Percentiles rank a stretch among this genome's conserved stretches.
Evolutionary conservation across 2,113 vertebrate genomes (phyloP).

Genomic region (Corythaeola cristata): DNA sequence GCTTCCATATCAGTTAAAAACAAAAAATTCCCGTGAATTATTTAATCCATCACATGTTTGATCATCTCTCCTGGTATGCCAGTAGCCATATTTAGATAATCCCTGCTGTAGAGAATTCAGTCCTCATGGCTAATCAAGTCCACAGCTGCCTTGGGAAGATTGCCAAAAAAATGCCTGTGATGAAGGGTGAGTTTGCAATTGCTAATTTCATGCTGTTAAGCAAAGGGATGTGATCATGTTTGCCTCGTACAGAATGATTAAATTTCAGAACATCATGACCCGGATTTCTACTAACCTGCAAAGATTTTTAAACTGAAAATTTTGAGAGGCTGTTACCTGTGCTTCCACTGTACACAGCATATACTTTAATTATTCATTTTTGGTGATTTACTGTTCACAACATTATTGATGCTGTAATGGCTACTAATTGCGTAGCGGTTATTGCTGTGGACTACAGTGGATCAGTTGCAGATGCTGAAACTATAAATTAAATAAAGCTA

Average conservation of each 20-base stretch:
- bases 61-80: neutral
- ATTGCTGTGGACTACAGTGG: neutral
- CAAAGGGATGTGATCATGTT: neutral
- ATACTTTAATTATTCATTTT: neutral
- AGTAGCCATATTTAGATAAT: neutral
- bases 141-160: neutral
- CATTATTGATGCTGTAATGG: neutral
- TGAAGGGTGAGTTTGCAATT: neutral
- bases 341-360: neutral
- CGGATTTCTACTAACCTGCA: neutral
- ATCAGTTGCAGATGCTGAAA: neutral
- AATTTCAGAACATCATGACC: neutral
- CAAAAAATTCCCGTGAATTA: neutral
- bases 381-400: neutral
- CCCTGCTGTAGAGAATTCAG: neutral
- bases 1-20: neutral
- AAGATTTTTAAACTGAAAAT: neutral
- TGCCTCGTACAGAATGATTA: neutral
- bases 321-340: neutral
- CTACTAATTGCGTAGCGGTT: neutral
- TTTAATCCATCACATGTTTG: neutral
- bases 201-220: neutral
- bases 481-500: neutral
- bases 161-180: neutral
- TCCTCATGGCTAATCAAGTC: neutral